Evolutionary conservation across 2,113 vertebrate genomes (phyloP), one percentile per base, ranked within the genome.

Genomic region (Salvator merianae): DNA sequence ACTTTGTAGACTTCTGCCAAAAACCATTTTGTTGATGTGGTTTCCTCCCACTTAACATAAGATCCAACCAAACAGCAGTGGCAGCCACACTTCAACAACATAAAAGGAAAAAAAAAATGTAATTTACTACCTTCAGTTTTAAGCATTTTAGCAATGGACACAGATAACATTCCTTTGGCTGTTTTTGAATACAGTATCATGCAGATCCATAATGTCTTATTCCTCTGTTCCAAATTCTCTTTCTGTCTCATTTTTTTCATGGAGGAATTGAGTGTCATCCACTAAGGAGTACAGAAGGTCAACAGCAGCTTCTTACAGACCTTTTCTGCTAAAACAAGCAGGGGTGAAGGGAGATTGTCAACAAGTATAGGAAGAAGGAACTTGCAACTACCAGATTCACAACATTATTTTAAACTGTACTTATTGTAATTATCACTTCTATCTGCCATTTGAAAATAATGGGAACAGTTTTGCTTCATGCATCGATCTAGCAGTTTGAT

Each of bases 161-260:
- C 84, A 43, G 89, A 82, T 6, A 90, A 85, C 53, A 3, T 81
- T 93, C 92, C 91, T 94, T 95, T 91, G 91, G 94, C 89, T 91
- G 89, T 91, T 72, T 74, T 88, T 63, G 53, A 82, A 79, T 88
- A 77, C 88, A 94, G 91, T 88, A 88, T 86, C 88, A 87, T 47
- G 85, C 7, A 79, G 47, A 70, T 86, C 93, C 78, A 85, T 84
- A 82, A 79, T 72, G 91, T 93, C 89, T 92, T 86, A 73, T 69
- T 82, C 92, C 87, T 91, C n/a, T 70, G 85, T 93, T 84, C 88
- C 86, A 92, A 77, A 84, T 87, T 87, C 69, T 40, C 69, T 50
- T 91, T 90, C 88, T 90, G 88, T 88, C 86, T 91, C 89, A 83
- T 90, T 87, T 83, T 1, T 1, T 16, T 87, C 84, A 88, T 81